These are phyloP conservation scores for Drosophila melanica DNA, from an alignment of 1,140 invertebrate species.

Conservation along the genomic window DNA sequence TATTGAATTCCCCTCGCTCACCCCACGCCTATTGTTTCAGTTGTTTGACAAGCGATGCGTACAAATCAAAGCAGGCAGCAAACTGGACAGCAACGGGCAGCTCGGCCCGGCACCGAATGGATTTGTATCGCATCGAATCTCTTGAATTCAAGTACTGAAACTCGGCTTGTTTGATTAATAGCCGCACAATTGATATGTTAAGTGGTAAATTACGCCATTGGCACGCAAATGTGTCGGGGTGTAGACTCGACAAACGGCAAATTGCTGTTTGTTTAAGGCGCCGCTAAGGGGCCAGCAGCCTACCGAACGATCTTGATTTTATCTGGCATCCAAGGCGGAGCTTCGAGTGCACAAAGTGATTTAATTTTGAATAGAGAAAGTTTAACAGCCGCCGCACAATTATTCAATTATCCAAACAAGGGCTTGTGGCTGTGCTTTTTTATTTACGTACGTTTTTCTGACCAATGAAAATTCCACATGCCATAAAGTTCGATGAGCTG, in stretches of 20 bases:
- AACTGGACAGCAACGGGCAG: constrained; percentile 31
- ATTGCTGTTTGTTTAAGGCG: constrained; percentile 79
- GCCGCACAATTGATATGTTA: constrained; percentile 82
- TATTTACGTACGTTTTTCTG: constrained; percentile 5
- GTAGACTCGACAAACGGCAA: constrained; percentile 58
- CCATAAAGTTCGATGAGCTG: constrained; percentile 26
- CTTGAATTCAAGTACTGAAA: constrained; percentile 9
- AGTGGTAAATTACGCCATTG: constrained; percentile 82
- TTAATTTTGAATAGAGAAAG: constrained; percentile 75
- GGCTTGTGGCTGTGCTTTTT: not conserved
- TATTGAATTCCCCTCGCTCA: not conserved
- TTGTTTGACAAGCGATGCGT: constrained; percentile 82
- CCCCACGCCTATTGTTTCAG: constrained; percentile 58
- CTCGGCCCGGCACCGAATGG: constrained; percentile 18
- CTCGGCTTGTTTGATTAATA: constrained; percentile 75
- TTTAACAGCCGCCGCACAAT: constrained; percentile 49
- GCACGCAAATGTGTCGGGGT: constrained; percentile 73
- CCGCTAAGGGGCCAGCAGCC: constrained; percentile 51
- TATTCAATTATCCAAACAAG: constrained; percentile 64
- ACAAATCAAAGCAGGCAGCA: constrained; percentile 78
- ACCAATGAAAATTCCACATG: constrained; percentile 11
- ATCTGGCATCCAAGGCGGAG: constrained; percentile 46
- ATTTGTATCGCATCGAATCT: constrained; percentile 20
- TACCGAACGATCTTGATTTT: constrained; percentile 39
- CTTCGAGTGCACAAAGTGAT: constrained; percentile 67